phyloP scores from a whole-genome alignment of 2,888 invertebrate genomes.

The Allophyes oxyacanthae region DNA sequence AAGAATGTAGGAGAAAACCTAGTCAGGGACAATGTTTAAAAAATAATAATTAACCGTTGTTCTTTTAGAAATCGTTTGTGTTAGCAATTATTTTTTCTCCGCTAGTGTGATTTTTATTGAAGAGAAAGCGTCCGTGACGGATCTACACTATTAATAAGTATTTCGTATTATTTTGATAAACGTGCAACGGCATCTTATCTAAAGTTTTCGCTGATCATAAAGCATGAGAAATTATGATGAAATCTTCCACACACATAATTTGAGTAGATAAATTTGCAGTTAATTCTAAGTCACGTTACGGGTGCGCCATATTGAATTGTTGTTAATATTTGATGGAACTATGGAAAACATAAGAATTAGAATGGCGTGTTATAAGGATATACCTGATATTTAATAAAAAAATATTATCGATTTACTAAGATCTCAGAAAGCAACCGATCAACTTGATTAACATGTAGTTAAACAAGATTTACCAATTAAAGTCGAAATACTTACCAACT shows the following conservation, averaged over 20 bases:
- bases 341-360: no score
- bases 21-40: no score
- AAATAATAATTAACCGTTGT: no score
- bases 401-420: background rate
- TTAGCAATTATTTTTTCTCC: slow-evolving; percentile 19
- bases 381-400: background rate
- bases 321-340: no score
- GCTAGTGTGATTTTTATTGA: slow-evolving; percentile 28
- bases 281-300: no score
- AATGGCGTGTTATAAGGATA: background rate
- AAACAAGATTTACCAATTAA: background rate
- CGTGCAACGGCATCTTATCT: background rate
- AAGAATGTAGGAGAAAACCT: no score
- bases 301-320: no score
- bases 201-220: background rate
- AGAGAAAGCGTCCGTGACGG: slow-evolving; percentile 33
- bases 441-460: background rate
- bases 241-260: no score
- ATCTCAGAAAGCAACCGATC: background rate
- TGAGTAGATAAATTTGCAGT: no score
- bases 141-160: slow-evolving; percentile 3
- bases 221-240: no score
- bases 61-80: slow-evolving; percentile 34
- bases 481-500: no score
- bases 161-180: slow-evolving; percentile 10